These are phyloP conservation scores for Alfaro cultratus DNA, from an alignment of 2,797 vertebrate genomes.

Conservation along the genomic window DNA sequence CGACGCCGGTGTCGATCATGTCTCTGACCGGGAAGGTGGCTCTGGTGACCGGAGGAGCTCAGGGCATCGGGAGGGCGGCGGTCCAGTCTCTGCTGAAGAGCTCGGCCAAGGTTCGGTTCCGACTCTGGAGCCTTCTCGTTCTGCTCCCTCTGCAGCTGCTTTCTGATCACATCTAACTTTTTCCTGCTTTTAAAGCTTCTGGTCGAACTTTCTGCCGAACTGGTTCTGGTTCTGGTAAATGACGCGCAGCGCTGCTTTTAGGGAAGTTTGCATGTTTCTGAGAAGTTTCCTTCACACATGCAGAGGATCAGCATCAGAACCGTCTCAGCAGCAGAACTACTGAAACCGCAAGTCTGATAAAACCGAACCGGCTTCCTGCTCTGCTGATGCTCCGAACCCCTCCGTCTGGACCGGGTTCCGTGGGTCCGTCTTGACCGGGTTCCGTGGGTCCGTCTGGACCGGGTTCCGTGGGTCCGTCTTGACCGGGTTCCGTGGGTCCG, in stretches of 20 bases:
- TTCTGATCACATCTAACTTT: neutral
- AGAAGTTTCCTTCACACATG: neutral
- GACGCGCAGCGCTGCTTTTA: neutral
- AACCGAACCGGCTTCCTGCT: neutral
- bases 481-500: no score
- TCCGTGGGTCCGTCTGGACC: no score
- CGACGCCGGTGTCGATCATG: constrained; percentile 72
- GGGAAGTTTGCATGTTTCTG: neutral
- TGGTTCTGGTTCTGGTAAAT: neutral
- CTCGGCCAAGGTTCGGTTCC: constrained; percentile 62
- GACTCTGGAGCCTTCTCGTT: neutral
- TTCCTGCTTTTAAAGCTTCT: neutral
- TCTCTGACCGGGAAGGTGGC: constrained; percentile 89
- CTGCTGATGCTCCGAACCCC: neutral
- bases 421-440: no score
- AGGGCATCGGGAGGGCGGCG: constrained; percentile 87
- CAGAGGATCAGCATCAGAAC: neutral
- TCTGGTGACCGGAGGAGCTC: constrained; percentile 90
- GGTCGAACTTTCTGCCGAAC: neutral
- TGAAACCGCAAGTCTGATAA: neutral
- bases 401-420: no score
- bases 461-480: no score
- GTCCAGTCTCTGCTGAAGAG: constrained; percentile 61
- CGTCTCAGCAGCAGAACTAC: neutral
- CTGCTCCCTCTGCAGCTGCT: neutral